phyloP scores from a whole-genome alignment of 2,113 vertebrate genomes.

The Phalacrocorax carbo region DNA sequence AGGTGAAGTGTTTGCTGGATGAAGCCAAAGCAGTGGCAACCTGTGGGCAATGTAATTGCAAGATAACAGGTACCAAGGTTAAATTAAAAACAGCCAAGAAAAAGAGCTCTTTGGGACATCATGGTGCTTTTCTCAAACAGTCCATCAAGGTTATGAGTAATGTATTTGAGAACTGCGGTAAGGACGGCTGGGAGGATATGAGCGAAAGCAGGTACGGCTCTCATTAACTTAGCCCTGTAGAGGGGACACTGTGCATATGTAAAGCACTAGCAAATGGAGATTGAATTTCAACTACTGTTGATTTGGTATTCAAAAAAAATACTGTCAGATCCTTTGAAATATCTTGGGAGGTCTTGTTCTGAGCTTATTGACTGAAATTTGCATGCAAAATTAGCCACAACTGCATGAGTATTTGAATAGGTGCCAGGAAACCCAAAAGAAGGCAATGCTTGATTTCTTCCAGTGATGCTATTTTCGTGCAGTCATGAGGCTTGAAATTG shows the following conservation, averaged over 20 bases:
- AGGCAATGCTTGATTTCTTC: constrained; percentile 94
- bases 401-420: constrained; percentile 92
- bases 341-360: constrained; percentile 98
- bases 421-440: constrained; percentile 94
- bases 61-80: constrained; percentile 79
- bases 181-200: constrained; percentile 96
- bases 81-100: constrained; percentile 82
- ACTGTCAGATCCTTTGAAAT: constrained; percentile 98
- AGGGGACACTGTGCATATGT: constrained; percentile 94
- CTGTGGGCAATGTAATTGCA: constrained; percentile 61
- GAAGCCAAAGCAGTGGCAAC: constrained; percentile 70
- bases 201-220: constrained; percentile 90
- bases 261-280: constrained; percentile 93
- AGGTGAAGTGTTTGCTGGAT: constrained; percentile 76
- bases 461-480: constrained; percentile 97
- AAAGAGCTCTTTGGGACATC: constrained; percentile 73
- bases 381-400: constrained; percentile 99
- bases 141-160: constrained; percentile 89
- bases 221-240: constrained; percentile 91
- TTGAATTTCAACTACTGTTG: constrained; percentile 97
- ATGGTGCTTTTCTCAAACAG: constrained; percentile 82
- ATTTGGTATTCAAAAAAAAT: constrained; percentile 98
- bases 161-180: constrained; percentile 84
- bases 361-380: constrained; percentile 99
- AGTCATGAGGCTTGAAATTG: constrained; percentile 96